phyloP scores from a whole-genome alignment of 2,888 invertebrate species.

The Drosophila suboccidentalis region DNA sequence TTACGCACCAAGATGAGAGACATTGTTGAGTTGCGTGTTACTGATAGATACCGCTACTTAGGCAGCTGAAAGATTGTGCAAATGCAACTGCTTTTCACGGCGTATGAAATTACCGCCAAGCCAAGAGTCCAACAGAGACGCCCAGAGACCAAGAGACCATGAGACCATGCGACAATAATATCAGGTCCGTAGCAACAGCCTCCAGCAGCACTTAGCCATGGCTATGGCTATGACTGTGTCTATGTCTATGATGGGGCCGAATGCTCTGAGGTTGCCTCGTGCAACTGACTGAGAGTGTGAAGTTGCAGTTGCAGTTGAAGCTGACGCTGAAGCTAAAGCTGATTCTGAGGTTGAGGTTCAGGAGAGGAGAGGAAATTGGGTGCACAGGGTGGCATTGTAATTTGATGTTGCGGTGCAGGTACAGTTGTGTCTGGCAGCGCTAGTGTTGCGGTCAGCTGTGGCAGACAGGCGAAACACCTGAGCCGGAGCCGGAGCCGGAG shows the following conservation, averaged over 20 bases:
- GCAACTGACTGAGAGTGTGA: neutral
- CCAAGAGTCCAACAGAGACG: slow-evolving; percentile 1
- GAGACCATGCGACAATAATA: neutral
- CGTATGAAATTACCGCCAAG: slow-evolving; percentile 62
- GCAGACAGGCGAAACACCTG: slow-evolving; percentile 1
- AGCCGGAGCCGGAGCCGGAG: neutral
- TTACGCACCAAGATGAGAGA: slow-evolving; percentile 59
- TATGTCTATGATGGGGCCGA: slow-evolving; percentile 13
- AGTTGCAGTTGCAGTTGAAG: neutral
- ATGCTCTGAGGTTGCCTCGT: neutral
- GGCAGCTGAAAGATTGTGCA: slow-evolving; percentile 64
- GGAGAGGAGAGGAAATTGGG: neutral
- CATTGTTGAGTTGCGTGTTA: slow-evolving; percentile 67
- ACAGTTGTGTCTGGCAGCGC: slow-evolving; percentile 40
- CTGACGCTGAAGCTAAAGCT: neutral
- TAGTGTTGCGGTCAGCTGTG: slow-evolving; percentile 52
- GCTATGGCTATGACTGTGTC: slow-evolving; percentile 1
- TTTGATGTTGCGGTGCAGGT: slow-evolving; percentile 68
- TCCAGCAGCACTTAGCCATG: neutral
- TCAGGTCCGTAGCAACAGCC: neutral
- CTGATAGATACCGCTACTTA: slow-evolving; percentile 75
- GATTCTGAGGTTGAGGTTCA: neutral
- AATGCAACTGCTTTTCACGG: slow-evolving; percentile 68
- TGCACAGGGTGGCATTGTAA: slow-evolving; percentile 51
- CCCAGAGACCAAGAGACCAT: neutral